These are phyloP conservation scores for Helicoverpa zea DNA, from an alignment of 1,140 invertebrate species.

Conservation along the genomic window DNA sequence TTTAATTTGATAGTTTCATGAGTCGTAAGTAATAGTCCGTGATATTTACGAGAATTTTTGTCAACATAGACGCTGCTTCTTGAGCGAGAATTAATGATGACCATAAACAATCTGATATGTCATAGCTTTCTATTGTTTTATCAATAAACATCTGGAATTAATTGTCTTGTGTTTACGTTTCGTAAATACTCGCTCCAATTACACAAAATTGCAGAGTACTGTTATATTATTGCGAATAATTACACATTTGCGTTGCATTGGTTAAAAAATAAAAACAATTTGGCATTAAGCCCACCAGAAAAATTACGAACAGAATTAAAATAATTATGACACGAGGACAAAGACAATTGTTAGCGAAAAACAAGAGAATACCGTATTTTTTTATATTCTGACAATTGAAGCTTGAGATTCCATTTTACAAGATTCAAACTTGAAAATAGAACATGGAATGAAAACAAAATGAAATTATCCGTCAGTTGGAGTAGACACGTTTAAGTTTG, in stretches of 20 bases:
- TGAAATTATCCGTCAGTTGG: constrained; percentile 38
- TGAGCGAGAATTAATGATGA: not conserved
- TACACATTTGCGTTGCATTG: not conserved
- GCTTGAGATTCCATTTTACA: constrained; percentile 13
- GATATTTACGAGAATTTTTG: constrained; percentile 35
- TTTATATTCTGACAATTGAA: not conserved
- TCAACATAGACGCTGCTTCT: constrained; percentile 13
- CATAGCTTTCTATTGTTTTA: constrained; percentile 30
- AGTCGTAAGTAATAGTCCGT: constrained; percentile 21
- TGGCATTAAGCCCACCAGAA: constrained; percentile 28
- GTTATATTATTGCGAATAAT: constrained; percentile 7
- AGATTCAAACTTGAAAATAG: constrained; percentile 13
- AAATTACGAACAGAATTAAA: constrained; percentile 32
- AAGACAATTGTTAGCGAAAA: constrained; percentile 16
- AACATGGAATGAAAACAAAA: constrained; percentile 30
- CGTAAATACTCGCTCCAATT: constrained; percentile 10
- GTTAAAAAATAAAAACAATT: constrained; percentile 40
- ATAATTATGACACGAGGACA: constrained; percentile 27
- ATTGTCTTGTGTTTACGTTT: constrained; percentile 7
- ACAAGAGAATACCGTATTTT: constrained; percentile 23
- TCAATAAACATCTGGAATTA: constrained; percentile 11
- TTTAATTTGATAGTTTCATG: constrained; percentile 31
- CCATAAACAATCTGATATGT: not conserved
- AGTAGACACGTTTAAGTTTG: constrained; percentile 22
- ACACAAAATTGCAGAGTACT: constrained; percentile 1